Base-by-base conservation (phyloP, 1,140 invertebrate genomes). In the Trichoplusia ni region DNA sequence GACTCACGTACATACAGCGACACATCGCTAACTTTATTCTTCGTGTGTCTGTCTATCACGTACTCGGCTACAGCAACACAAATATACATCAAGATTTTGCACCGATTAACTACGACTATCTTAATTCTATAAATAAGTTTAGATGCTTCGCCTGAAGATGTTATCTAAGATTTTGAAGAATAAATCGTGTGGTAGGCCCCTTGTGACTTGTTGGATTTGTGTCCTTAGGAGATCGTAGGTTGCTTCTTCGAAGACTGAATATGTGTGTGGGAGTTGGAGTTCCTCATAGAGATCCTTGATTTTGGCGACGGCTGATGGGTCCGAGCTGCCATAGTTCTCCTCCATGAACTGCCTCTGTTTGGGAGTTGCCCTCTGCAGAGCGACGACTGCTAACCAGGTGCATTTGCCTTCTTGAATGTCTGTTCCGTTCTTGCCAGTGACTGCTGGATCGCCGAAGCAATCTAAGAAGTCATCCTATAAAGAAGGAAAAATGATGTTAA, bases 321-420 rank as follows among this genome's bases (percentile, higher is more conserved):
- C 94, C 5, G 92, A 75, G 19, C 89, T 87, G 1, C 96, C 97
- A 84, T 98, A 99, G 82, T 95, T 95, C 67, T 96, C 93, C 91
- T 96, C 91, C 84, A 99, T 92, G 13, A 97, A 90, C 80, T 94
- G 90, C 71, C 92, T 93, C 82, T 99, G 97, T 18, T 93, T 90
- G 0, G 93, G 87, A 71, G 93, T 94, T 27, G 94, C 96, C 62
- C 94, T 93, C 82, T 97, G 95, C 47, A 99, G 90, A 13, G 98
- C 97, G 11, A 97, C 95, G 9, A 98, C 96, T 9, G 96, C 94
- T 14, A 99, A 91, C 98, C 98, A 99, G 0, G 97, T 95, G 88
- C 98, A 99, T 92, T 99, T 99, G 21, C 97, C 97, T 73, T 98
- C 97, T 86, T 96, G 92, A 68, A 99, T 99, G 80, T 99, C 98